These are phyloP conservation scores for Natrix natrix DNA, from an alignment of 2,797 vertebrate genomes.

Conservation along the genomic window DNA sequence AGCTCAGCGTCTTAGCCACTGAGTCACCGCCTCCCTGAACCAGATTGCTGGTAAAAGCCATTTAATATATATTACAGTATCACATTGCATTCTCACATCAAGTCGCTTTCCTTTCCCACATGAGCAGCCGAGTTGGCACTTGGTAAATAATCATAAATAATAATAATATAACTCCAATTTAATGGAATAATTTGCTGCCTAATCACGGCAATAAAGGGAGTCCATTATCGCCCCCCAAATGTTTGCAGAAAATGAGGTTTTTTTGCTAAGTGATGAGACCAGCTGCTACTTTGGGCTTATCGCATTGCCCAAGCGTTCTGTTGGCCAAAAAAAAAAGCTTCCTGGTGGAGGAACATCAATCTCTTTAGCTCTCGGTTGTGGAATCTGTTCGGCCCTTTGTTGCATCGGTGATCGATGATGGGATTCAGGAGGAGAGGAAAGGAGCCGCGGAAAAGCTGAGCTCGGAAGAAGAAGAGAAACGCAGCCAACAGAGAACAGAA, in stretches of 20 bases:
- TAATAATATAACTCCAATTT: constrained; percentile 35
- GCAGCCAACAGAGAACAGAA: not conserved
- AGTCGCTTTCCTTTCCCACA: not conserved
- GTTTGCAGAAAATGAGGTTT: constrained; percentile 41
- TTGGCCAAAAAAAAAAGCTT: constrained; percentile 50
- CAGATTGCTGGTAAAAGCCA: not conserved
- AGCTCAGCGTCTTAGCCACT: too few species aligned
- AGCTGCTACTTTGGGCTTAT: constrained; percentile 47
- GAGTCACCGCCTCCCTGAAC: not conserved
- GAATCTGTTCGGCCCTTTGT: not conserved
- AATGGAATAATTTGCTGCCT: constrained; percentile 45
- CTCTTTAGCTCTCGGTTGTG: constrained; percentile 21
- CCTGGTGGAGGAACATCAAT: constrained; percentile 53
- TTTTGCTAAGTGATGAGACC: constrained; percentile 33
- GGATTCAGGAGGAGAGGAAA: not conserved
- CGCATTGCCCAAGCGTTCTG: constrained; percentile 8
- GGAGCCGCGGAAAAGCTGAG: not conserved
- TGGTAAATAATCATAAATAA: constrained; percentile 42
- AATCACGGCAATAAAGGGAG: constrained; percentile 39
- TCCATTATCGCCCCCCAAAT: constrained; percentile 38
- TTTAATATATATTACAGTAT: not conserved
- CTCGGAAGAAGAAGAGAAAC: not conserved
- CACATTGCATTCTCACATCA: not conserved
- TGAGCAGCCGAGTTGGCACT: not conserved
- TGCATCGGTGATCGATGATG: not conserved